These are phyloP conservation scores for Bagarius yarrelli DNA, from an alignment of 2,113 vertebrate species.

Conservation along the genomic window DNA sequence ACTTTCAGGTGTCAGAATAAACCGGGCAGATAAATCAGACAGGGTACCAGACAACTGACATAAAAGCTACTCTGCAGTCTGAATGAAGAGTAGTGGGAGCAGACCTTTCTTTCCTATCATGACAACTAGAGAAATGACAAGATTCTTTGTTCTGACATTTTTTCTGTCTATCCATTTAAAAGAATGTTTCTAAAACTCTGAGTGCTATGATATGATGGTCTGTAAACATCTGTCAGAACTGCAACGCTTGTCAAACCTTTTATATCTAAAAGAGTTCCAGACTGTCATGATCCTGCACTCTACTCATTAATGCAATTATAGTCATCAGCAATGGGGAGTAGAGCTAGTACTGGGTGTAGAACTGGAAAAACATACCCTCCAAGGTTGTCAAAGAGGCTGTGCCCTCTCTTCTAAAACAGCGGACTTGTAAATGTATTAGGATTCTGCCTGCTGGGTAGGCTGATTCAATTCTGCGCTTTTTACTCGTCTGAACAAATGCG, in stretches of 20 bases:
- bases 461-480: constrained; percentile 20
- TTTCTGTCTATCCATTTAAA: neutral
- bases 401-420: constrained; percentile 32
- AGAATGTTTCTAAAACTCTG: constrained; percentile 23
- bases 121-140: constrained; percentile 30
- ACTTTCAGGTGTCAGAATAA: constrained; percentile 28
- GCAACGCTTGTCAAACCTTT: constrained; percentile 34
- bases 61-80: constrained; percentile 34
- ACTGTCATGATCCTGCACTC: constrained; percentile 35
- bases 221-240: constrained; percentile 25
- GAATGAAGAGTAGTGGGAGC: constrained; percentile 22
- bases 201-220: constrained; percentile 4
- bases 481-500: constrained; percentile 30
- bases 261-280: constrained; percentile 13
- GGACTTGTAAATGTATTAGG: constrained; percentile 13
- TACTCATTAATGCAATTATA: constrained; percentile 48
- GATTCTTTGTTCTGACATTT: constrained; percentile 28
- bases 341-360: constrained; percentile 14
- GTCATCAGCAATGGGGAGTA: constrained; percentile 11
- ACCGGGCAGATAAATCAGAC: constrained; percentile 33
- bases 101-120: constrained; percentile 30
- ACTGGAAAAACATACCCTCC: constrained; percentile 20
- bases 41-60: constrained; percentile 23
- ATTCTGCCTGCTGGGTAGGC: neutral
- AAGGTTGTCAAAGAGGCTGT: constrained; percentile 2